Percentiles rank a stretch among this genome's conserved stretches.
Evolutionary conservation across 2,797 vertebrate species (phyloP).

Genomic region (Catharus ustulatus): DNA sequence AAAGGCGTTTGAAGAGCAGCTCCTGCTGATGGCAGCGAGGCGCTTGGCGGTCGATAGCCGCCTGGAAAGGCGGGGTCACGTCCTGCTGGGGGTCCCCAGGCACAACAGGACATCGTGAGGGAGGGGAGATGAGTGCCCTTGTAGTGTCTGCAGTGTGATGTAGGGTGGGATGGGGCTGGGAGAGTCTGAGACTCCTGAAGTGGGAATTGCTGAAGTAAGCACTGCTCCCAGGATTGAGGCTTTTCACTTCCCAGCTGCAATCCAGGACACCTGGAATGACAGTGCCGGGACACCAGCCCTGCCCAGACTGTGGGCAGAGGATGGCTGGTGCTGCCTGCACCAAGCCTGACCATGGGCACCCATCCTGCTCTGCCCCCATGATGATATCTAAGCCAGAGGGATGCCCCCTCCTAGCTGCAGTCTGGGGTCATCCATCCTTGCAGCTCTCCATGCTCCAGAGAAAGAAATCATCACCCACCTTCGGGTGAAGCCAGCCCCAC

Average conservation of each 20-base stretch:
- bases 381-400: accelerated
- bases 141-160: background rate
- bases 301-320: accelerated
- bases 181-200: background rate
- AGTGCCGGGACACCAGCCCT: background rate
- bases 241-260: background rate
- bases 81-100: background rate
- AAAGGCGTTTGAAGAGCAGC: background rate
- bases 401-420: background rate
- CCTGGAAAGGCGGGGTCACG: background rate
- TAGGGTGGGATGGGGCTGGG: accelerated
- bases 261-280: background rate
- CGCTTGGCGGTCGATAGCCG: background rate
- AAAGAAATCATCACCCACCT: background rate
- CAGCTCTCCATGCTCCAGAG: background rate
- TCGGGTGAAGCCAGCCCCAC: background rate
- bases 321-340: background rate
- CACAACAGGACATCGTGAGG: accelerated
- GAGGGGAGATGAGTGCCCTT: background rate
- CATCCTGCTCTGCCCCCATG: background rate
- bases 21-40: background rate
- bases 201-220: background rate
- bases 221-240: background rate
- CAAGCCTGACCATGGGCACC: accelerated
- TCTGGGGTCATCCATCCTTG: background rate